A percentile compares a stretch with the other conserved stretches of the same genome.
Conservation (phyloP, 1,140 invertebrate species). For the Centruroides sculpturatus region DNA sequence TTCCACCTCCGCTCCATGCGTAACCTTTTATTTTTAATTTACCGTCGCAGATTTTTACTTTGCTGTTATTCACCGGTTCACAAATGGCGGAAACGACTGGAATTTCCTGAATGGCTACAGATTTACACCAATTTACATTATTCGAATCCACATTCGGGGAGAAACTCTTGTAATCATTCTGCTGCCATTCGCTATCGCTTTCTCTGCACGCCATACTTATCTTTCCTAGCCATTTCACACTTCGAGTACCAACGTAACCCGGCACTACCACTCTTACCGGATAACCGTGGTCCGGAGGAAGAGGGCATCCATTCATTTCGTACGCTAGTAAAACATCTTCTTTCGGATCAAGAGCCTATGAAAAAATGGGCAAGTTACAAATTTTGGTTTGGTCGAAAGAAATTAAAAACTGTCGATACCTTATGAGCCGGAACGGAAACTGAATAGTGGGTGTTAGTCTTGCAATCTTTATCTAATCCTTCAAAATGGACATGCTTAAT, state of each 20-base stretch:
- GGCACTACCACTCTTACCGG: conserved; percentile 82
- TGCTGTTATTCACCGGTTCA: conserved; percentile 44
- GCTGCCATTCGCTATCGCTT: conserved; percentile 87
- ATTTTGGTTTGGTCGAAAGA: too few relatives aligned
- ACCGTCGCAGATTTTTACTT: conserved; percentile 29
- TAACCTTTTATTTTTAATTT: conserved; percentile 65
- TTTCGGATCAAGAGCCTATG: conserved; percentile 51
- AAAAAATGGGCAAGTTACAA: background rate
- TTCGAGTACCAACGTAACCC: conserved; percentile 47
- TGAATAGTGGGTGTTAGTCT: conserved; percentile 60
- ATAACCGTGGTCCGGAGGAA: conserved; percentile 82
- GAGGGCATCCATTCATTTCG: conserved; percentile 82
- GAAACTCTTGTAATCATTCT: conserved; percentile 91
- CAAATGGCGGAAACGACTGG: conserved; percentile 93
- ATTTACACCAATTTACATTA: conserved; percentile 68
- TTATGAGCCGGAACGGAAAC: conserved; percentile 83
- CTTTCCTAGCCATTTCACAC: conserved; percentile 43
- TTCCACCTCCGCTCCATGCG: conserved; percentile 91
- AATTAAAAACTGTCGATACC: conserved; percentile 10
- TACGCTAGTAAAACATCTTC: conserved; percentile 81
- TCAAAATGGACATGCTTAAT: conserved; percentile 74
- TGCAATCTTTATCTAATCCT: conserved; percentile 68
- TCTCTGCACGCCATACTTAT: conserved; percentile 73
- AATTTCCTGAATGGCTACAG: conserved; percentile 82
- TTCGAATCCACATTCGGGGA: conserved; percentile 77